Evolutionary conservation across 1,140 invertebrate species (phyloP).

Genomic region (Daktulosphaira vitifoliae): DNA sequence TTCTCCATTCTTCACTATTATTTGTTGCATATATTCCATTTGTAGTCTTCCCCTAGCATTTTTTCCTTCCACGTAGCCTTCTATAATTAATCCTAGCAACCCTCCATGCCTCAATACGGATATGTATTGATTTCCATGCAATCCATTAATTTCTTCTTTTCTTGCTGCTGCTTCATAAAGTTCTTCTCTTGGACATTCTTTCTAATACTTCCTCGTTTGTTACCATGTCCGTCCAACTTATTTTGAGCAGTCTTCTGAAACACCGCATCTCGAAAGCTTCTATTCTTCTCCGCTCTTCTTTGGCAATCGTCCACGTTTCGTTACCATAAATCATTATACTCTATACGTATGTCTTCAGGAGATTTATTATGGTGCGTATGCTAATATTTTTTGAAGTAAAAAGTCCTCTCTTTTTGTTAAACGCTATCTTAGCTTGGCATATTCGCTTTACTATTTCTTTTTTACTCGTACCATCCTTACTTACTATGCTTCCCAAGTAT

Average conservation of each 20-base stretch:
- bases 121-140: too few species aligned
- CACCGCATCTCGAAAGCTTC: conserved; percentile 40
- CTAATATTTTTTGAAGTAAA: neutral
- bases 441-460: conserved; percentile 14
- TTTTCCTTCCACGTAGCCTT: neutral
- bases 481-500: conserved; percentile 23
- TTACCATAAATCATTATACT: conserved; percentile 18
- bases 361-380: neutral
- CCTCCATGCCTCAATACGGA: neutral
- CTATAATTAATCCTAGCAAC: conserved; percentile 7
- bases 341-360: conserved; percentile 13
- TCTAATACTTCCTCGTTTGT: conserved; percentile 27
- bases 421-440: conserved; percentile 12
- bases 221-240: conserved; percentile 25
- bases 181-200: conserved; percentile 7
- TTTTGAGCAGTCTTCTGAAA: conserved; percentile 37
- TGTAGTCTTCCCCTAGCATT: neutral
- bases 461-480: conserved; percentile 18
- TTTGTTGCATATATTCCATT: conserved; percentile 1
- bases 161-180: neutral
- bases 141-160: neutral
- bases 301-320: conserved; percentile 38
- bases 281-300: conserved; percentile 34
- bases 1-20: conserved; percentile 1
- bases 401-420: conserved; percentile 15